A percentile compares a stretch with the other conserved stretches of the same genome.
Conservation (phyloP, 2,797 vertebrate genomes). For the Tiaroga cobitis region DNA sequence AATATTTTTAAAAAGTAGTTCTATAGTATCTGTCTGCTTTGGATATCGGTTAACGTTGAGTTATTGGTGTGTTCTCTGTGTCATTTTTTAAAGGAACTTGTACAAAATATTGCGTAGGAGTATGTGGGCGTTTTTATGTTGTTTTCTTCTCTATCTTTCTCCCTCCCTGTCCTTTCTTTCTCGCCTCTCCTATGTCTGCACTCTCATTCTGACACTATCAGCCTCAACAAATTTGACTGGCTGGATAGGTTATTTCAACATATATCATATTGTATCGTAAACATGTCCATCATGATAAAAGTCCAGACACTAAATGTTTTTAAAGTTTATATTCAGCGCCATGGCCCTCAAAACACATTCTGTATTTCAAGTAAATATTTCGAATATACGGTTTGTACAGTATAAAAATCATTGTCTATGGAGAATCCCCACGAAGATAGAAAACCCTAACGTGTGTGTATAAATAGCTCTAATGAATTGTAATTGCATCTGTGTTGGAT, state of each 20-base stretch:
- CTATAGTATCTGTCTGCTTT: neutral
- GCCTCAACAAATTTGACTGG: conserved; percentile 72
- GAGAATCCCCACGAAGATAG: neutral
- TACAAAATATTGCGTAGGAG: conserved; percentile 38
- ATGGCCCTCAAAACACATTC: neutral
- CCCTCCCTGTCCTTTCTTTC: conserved; percentile 12
- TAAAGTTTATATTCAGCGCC: neutral
- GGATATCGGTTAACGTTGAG: neutral
- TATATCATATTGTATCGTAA: conserved; percentile 22
- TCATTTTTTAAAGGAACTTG: conserved; percentile 55
- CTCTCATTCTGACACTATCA: conserved; percentile 17
- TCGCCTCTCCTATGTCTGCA: conserved; percentile 33
- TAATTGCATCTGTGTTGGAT: conserved; percentile 41
- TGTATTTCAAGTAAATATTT: too few relatives aligned
- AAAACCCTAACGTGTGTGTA: too few relatives aligned
- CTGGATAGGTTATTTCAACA: conserved; percentile 66
- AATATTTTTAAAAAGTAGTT: neutral
- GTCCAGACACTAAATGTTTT: neutral
- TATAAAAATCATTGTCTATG: neutral
- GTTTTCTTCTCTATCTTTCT: conserved; percentile 60
- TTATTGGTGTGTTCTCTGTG: conserved; percentile 57
- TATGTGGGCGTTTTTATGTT: conserved; percentile 68
- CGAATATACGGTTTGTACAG: too few relatives aligned
- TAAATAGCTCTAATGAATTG: conserved; percentile 62
- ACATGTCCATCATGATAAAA: conserved; percentile 8